A percentile compares a stretch with the other conserved stretches of the same genome.
Evolutionary conservation across 2,797 vertebrate species (phyloP).

Genomic region (Lithobates sylvaticus): DNA sequence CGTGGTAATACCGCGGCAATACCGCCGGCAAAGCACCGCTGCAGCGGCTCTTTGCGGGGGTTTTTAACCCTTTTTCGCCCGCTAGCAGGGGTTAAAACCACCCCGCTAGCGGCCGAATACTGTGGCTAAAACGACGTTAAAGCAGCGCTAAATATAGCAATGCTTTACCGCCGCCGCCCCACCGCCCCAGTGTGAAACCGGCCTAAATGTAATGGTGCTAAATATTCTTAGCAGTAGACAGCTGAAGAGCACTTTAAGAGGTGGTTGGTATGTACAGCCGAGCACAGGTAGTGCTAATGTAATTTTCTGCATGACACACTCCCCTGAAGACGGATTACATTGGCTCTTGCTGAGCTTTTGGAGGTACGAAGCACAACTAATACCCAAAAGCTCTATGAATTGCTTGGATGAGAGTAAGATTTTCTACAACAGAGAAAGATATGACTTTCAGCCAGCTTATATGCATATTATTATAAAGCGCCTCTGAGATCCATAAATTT

Average conservation of each 20-base stretch:
- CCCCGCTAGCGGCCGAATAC: no score
- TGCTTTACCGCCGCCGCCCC: no score
- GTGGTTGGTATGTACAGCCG: conserved; percentile 11
- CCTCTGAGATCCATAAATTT: not conserved
- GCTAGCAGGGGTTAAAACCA: no score
- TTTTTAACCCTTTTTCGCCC: no score
- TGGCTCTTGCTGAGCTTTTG: conserved; percentile 14
- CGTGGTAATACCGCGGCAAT: no score
- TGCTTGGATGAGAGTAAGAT: conserved; percentile 1
- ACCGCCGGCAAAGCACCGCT: no score
- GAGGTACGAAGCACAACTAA: conserved; percentile 21
- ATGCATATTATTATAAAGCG: not conserved
- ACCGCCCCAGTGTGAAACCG: no score
- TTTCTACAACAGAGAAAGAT: conserved; percentile 2
- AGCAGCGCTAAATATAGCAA: no score
- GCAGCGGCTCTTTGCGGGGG: no score
- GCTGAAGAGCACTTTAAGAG: not conserved
- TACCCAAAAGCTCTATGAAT: conserved; percentile 15
- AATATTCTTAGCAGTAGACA: conserved; percentile 13
- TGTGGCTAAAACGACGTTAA: no score
- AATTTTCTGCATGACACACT: conserved; percentile 42
- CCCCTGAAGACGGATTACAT: conserved; percentile 38
- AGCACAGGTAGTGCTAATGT: conserved; percentile 8
- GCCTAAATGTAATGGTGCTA: not conserved
- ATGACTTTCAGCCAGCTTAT: not conserved